phyloP scores from a whole-genome alignment of 2,888 invertebrate genomes.

The Cryptus armator region DNA sequence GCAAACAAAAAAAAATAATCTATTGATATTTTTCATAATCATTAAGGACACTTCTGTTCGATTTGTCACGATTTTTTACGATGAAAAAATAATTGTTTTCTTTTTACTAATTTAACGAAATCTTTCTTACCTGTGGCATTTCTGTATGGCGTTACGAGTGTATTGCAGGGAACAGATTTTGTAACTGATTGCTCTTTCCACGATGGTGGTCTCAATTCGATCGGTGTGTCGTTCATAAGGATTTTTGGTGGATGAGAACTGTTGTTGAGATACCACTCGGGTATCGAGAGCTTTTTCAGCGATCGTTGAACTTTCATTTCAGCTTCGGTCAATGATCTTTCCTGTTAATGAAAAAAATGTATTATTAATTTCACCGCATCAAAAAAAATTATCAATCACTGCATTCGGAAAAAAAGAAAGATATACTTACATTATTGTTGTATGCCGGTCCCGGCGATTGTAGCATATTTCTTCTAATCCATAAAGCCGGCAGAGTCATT shows the following conservation, averaged over 20 bases:
- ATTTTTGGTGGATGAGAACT: conserved; percentile 74
- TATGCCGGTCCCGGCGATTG: conserved; percentile 30
- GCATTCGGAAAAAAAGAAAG: neutral
- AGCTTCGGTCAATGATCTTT: conserved; percentile 73
- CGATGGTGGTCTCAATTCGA: conserved; percentile 72
- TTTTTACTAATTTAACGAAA: neutral
- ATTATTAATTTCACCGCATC: neutral
- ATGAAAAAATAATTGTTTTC: neutral
- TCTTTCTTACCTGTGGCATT: conserved; percentile 57
- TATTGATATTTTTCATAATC: neutral
- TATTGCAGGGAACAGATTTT: conserved; percentile 18
- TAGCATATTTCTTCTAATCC: conserved; percentile 74
- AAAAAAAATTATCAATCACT: neutral
- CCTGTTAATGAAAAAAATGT: conserved; percentile 20
- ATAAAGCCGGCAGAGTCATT: conserved; percentile 61
- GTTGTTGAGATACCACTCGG: conserved; percentile 78
- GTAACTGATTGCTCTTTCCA: conserved; percentile 71
- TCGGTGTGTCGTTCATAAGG: conserved; percentile 71
- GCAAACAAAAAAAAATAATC: neutral
- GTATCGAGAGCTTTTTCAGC: conserved; percentile 74
- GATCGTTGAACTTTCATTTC: conserved; percentile 75
- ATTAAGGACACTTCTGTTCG: too few species aligned
- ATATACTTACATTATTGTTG: conserved; percentile 66
- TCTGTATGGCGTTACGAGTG: conserved; percentile 24
- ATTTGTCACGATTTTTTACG: neutral